Conservation (phyloP, 2,113 vertebrate genomes). For the Hippoglossus stenolepis region DNA sequence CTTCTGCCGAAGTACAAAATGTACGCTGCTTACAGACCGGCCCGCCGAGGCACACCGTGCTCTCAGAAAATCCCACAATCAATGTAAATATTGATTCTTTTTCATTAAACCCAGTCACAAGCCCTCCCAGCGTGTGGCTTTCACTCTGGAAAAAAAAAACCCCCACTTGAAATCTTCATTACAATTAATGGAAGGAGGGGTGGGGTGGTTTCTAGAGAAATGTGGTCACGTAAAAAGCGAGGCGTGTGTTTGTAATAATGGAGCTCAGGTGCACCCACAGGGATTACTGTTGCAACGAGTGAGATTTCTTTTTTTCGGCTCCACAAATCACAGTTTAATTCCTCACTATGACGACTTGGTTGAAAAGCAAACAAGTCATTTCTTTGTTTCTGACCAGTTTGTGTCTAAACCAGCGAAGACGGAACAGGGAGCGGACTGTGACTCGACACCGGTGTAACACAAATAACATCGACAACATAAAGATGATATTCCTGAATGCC, state of each 20-base stretch:
- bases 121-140: conserved; percentile 17
- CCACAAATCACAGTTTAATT: conserved; percentile 11
- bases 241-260: conserved; percentile 22
- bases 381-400: conserved; percentile 6
- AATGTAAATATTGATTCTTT: conserved; percentile 65
- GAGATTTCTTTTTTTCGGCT: not conserved
- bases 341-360: conserved; percentile 1
- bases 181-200: conserved; percentile 31
- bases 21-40: conserved; percentile 27
- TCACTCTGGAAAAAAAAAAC: conserved; percentile 27
- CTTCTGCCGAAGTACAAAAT: conserved; percentile 44
- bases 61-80: conserved; percentile 60
- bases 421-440: conserved; percentile 10
- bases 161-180: conserved; percentile 37
- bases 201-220: conserved; percentile 19
- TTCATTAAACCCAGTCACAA: conserved; percentile 61
- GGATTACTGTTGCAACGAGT: conserved; percentile 15
- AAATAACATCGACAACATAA: conserved; percentile 47
- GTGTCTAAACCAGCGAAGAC: not conserved
- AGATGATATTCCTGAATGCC: conserved; percentile 45
- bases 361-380: not conserved
- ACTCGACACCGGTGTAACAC: conserved; percentile 39
- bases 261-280: conserved; percentile 7
- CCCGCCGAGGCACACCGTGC: conserved; percentile 6
- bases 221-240: conserved; percentile 9